Evolutionary conservation across 1,140 invertebrate genomes (phyloP), one percentile per base, ranked within the genome.

Genomic region (Eufriesea mexicana): DNA sequence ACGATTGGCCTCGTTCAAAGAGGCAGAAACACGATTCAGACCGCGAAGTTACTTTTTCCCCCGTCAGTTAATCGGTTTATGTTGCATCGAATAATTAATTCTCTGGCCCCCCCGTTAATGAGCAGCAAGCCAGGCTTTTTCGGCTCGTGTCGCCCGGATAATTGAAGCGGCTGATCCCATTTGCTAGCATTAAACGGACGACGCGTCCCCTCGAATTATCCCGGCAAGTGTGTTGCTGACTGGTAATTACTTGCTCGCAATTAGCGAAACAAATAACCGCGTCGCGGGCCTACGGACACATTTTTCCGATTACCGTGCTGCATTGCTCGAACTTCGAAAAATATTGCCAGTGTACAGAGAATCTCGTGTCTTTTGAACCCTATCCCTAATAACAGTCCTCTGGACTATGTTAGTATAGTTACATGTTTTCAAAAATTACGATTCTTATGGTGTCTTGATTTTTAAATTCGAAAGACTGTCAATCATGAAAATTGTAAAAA

Each of bases 51-150:
- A 55, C 14, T 59, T n/a, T 23, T 16, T n/a, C 55, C 35, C n/a
- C 7, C 18, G 18, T 59, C 45, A 5, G 49, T 82, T 80, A 82
- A 76, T 76, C 79, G 62, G 73, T 82, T 82, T 82, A 82, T 42
- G 79, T 76, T 68, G 45, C 66, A 74, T 67, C 51, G 62, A 47
- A 68, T 76, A 82, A 82, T 82, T 82, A 82, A 76, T 82, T 82
- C 62, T 73, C 49, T 18, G 49, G 68, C 57, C 47, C 57, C n/a
- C 51, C 5, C 9, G 62, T 76, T 82, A 82, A 82, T 76, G 79
- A 76, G 62, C 72, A 66, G 20, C 66, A 67, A 81, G 71, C 79
- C 61, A 14, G 18, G 79, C 72, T 82, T 82, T 82, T 82, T 82
- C 79, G 51, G 57, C 72, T 76, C 72, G 47, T 66, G 28, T 55